Base-by-base conservation (phyloP, 2,113 vertebrate genomes). In the Plecotus auritus region DNA sequence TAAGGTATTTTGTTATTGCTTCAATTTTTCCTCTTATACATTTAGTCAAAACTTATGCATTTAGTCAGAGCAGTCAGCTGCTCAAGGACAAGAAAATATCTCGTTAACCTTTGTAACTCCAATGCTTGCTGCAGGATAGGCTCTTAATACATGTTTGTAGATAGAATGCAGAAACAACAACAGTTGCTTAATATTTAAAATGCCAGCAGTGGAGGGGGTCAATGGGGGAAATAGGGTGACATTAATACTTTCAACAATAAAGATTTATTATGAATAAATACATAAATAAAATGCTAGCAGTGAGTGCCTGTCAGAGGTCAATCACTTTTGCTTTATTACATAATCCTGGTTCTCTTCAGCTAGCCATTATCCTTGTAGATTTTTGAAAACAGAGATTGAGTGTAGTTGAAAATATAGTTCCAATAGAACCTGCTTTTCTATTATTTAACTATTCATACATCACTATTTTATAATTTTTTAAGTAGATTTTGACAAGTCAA, bases 161-260 rank as follows among this genome's bases (percentile, higher is more conserved):
- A 81, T 20, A 45, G 42, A 96, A 88, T 88, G 77, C 14, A 80
- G 72, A 90, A 35, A 84, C 61, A 76, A 85, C 26, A 84, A 73
- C 66, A 72, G 66, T 13, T 77, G 40, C 84, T 91, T 94, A 85
- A 61, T 85, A 74, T 73, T 92, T 81, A 73, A 92, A 90, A 77
- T 76, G 61, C 30, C 11, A 93, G 45, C 45, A 40, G 7, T 40
- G n/a, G 22, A 26, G 56, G 22, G 22, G 9, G 22, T 59, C 22
- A 59, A 10, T 59, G 56, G 56, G 22, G 22, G 22, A 59, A 59
- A 59, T 26, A 59, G 9, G 56, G 22, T 59, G 22, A 59, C 22
- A 26, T 59, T 59, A 59, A 59, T 59, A 59, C 56, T 59, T 59
- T 10, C 56, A 59, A 59, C 20, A 59, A 23, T 59, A 59, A 59